phyloP scores from a whole-genome alignment of 2,797 vertebrate genomes.

The Momotus momota region DNA sequence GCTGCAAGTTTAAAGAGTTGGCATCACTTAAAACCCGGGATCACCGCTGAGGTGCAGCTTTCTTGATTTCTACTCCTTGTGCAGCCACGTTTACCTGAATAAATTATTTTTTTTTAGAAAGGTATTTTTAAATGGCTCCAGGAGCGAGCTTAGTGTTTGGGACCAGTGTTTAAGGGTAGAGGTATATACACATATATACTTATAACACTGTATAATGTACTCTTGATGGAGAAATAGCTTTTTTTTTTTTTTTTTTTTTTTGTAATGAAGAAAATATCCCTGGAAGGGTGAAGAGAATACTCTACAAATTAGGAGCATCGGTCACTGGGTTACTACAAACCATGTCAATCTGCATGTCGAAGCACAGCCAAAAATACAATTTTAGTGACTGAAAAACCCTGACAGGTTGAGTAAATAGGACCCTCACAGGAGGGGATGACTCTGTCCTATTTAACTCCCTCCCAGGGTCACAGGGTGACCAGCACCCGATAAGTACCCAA shows the following conservation, averaged over 20 bases:
- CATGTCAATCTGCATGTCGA: background rate
- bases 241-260: background rate
- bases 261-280: background rate
- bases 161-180: background rate
- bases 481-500: background rate
- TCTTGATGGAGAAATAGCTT: background rate
- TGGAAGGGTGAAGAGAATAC: background rate
- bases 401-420: background rate
- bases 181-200: too few relatives aligned
- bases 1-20: background rate
- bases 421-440: background rate
- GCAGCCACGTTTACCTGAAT: background rate
- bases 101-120: background rate
- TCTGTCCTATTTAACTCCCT: background rate
- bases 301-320: background rate
- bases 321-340: background rate
- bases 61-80: background rate
- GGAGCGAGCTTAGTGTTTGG: background rate
- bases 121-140: background rate
- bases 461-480: fast-evolving
- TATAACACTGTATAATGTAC: background rate
- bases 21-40: background rate
- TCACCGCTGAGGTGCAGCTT: background rate
- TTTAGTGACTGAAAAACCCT: background rate
- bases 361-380: background rate